A percentile compares a stretch with the other conserved stretches of the same genome.
Evolutionary conservation across 1,140 invertebrate genomes (phyloP).

Genomic region (Monomorium pharaonis): DNA sequence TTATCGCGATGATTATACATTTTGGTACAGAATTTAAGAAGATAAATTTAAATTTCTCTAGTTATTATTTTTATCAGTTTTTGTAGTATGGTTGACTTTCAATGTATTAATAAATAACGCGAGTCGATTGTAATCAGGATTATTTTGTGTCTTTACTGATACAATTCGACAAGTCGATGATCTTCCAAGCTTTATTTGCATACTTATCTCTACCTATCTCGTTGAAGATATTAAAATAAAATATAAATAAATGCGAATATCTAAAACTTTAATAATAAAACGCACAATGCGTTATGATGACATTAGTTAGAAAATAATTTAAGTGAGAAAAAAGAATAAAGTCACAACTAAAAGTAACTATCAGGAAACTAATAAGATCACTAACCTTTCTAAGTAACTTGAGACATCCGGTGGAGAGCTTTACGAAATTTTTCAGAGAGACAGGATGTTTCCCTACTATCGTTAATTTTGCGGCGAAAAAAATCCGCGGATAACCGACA

Average conservation of each 20-base stretch:
- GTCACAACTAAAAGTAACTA: background rate
- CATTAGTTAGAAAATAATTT: background rate
- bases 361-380: too few species aligned
- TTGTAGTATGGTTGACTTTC: background rate
- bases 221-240: background rate
- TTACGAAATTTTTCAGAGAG: background rate
- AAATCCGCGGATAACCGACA: slow-evolving; percentile 17
- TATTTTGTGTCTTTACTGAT: background rate
- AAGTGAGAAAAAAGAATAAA: too few species aligned
- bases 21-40: background rate
- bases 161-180: background rate
- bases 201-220: background rate
- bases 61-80: background rate
- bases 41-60: background rate
- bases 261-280: background rate
- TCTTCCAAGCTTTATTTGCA: background rate
- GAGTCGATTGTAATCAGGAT: background rate
- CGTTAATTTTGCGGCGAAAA: slow-evolving; percentile 29
- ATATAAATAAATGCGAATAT: background rate
- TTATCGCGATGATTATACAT: background rate
- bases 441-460: background rate
- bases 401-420: background rate
- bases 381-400: background rate
- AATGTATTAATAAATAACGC: background rate
- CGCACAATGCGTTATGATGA: background rate